Evolutionary conservation across 2,888 invertebrate genomes (phyloP).

Genomic region (Trilocha varians): DNA sequence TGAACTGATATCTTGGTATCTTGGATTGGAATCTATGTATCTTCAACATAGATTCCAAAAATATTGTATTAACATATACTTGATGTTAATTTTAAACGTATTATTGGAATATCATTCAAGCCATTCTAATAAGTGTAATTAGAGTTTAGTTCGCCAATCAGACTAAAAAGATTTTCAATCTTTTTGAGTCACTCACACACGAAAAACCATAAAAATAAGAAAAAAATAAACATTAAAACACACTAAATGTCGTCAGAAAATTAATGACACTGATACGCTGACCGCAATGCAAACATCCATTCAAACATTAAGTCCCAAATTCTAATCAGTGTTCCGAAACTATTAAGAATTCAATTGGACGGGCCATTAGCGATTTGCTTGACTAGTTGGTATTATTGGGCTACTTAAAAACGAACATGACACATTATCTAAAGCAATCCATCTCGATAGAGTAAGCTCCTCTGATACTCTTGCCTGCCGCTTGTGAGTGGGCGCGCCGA

Average conservation of each 20-base stretch:
- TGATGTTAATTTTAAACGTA: too few species aligned
- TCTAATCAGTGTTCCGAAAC: neutral
- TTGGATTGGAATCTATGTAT: too few species aligned
- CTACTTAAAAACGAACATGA: constrained; percentile 53
- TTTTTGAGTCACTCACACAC: too few species aligned
- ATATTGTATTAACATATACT: too few species aligned
- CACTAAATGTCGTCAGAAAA: neutral
- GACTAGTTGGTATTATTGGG: constrained; percentile 43
- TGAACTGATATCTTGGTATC: too few species aligned
- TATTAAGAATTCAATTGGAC: constrained; percentile 17
- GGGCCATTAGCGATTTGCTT: constrained; percentile 45
- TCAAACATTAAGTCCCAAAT: neutral
- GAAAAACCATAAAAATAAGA: neutral
- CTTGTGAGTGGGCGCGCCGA: constrained; percentile 49
- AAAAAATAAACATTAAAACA: neutral
- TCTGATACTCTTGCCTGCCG: constrained; percentile 46
- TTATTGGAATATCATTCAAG: too few species aligned
- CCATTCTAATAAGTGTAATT: too few species aligned
- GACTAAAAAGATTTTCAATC: too few species aligned
- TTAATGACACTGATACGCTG: neutral
- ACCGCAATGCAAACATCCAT: neutral
- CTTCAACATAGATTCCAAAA: too few species aligned
- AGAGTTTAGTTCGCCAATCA: too few species aligned
- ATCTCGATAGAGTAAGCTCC: constrained; percentile 49
- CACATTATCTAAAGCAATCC: constrained; percentile 56